Evolutionary conservation across 2,113 vertebrate genomes (phyloP), one percentile per base, ranked within the genome.

Genomic region (Rhipidura dahli): DNA sequence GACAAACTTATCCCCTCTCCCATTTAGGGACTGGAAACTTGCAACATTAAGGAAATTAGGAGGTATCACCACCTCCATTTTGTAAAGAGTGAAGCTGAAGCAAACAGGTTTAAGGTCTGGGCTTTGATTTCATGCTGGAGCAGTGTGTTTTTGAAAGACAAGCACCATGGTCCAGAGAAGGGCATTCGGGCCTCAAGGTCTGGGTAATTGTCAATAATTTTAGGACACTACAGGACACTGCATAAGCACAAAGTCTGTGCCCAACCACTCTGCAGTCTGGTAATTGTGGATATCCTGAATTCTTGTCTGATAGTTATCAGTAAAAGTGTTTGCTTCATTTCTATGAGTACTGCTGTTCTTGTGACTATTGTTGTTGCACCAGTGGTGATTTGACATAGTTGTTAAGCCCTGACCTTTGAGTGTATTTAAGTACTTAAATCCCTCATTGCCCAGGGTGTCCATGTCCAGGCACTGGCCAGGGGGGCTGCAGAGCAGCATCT

Each of bases 381-480:
- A 30, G 10, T 11, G 11, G 1, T 33, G 22, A 57, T 81, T 42
- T 22, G 30, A 60, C 70, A 28, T 7, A 49, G 37, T 6, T 37
- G 17, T n/a, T 76, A 53, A 79, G 16, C 15, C 27, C 31, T 33
- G 22, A 47, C 27, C 5, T 73, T 40, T 35, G 49, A 44, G 31
- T 35, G 19, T 40, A 61, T 57, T 84, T 78, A 64, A 63, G 24
- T 42, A 31, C 22, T 59, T 60, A 64, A 42, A 63, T 7, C 18
- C 10, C 20, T 75, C 6, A 2, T 13, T 42, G 40, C 49, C 22
- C 24, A 2, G 13, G 10, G 18, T 42, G 20, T 12, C 7, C 0
- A 0, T 18, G 39, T 17, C 2, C 11, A 49, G 40, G 20, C 0
- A 0, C 17, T 9, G 39, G 31, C 47, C 30, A 28, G 2, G 6